Evolutionary conservation across 2,888 invertebrate genomes (phyloP).

Genomic region (Tipula vernalis): DNA sequence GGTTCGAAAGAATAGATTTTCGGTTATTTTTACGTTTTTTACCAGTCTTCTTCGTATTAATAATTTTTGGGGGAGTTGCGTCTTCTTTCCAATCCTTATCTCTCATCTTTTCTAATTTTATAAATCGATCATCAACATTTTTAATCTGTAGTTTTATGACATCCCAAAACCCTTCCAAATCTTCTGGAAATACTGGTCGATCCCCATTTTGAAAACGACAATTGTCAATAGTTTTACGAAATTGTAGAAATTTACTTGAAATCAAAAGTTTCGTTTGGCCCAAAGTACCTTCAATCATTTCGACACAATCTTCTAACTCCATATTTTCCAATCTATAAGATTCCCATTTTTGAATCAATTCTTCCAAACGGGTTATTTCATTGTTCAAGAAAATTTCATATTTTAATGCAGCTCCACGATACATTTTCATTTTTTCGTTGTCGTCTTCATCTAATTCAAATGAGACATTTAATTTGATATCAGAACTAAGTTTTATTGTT

Average conservation of each 20-base stretch:
- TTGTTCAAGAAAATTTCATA: conserved; percentile 21
- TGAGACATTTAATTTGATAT: neutral
- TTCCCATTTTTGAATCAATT: conserved; percentile 34
- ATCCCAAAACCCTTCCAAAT: conserved; percentile 74
- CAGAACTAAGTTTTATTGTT: conserved; percentile 17
- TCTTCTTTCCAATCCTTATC: conserved; percentile 14
- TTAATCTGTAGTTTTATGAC: conserved; percentile 47
- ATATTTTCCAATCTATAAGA: conserved; percentile 23
- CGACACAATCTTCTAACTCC: conserved; percentile 33
- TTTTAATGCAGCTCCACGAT: conserved; percentile 6
- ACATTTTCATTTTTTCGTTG: neutral
- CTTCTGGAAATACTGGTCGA: conserved; percentile 39
- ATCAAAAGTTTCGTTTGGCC: conserved; percentile 55
- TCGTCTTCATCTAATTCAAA: neutral
- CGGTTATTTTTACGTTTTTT: neutral
- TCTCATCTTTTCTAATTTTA: conserved; percentile 20
- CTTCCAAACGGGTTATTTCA: conserved; percentile 31
- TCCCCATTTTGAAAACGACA: conserved; percentile 22
- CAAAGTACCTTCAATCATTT: conserved; percentile 45
- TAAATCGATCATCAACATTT: conserved; percentile 19
- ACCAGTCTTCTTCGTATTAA: neutral
- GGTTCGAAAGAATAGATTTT: neutral
- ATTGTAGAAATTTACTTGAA: conserved; percentile 54
- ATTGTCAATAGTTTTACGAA: conserved; percentile 37
- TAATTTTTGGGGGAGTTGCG: neutral